These are phyloP conservation scores for Mimumesa dahlbomi DNA, from an alignment of 2,888 invertebrate genomes.

Conservation along the genomic window DNA sequence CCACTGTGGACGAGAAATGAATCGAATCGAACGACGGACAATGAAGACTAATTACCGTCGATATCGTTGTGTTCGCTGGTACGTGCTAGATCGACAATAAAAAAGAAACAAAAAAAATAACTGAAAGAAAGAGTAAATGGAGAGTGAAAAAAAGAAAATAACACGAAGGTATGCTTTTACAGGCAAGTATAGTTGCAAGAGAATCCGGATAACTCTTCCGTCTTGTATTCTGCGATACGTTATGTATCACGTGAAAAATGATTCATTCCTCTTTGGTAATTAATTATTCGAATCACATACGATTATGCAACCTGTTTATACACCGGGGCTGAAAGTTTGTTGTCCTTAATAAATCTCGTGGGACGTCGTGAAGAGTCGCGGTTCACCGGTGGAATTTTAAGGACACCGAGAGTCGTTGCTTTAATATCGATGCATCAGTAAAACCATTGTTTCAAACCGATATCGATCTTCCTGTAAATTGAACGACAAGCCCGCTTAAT, in stretches of 20 bases:
- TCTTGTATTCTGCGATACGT: constrained; percentile 20
- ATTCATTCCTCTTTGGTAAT: constrained; percentile 45
- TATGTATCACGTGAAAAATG: constrained; percentile 38
- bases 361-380: constrained; percentile 16
- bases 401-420: constrained; percentile 30
- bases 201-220: constrained; percentile 58
- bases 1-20: constrained; percentile 29
- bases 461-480: constrained; percentile 64
- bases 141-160: constrained; percentile 21
- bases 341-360: constrained; percentile 43
- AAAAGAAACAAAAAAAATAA: not conserved
- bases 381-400: constrained; percentile 24
- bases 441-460: constrained; percentile 56
- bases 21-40: constrained; percentile 54
- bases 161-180: constrained; percentile 53
- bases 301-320: constrained; percentile 43
- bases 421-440: constrained; percentile 58
- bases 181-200: constrained; percentile 40
- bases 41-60: constrained; percentile 64
- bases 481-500: constrained; percentile 59
- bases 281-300: constrained; percentile 59
- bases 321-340: constrained; percentile 26
- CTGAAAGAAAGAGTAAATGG: not conserved
- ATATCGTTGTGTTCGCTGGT: constrained; percentile 43
- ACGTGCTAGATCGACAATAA: constrained; percentile 38